A percentile compares a stretch with the other conserved stretches of the same genome.
phyloP scores from a whole-genome alignment of 2,797 vertebrate genomes.

The Chanos chanos region DNA sequence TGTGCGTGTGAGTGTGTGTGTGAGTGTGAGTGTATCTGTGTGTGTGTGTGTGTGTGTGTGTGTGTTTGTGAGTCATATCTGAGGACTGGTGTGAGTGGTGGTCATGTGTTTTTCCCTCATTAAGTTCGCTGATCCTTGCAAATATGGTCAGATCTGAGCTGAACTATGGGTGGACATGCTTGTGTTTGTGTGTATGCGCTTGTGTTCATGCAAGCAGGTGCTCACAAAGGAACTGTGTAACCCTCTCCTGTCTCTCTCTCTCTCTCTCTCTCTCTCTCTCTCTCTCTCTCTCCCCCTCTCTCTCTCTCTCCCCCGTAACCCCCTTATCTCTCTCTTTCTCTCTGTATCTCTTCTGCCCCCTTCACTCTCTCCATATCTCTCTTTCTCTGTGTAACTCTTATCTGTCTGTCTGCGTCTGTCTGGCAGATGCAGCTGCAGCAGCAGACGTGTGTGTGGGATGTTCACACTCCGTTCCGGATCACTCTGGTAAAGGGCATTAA shows the following conservation, averaged over 20 bases:
- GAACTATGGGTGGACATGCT: not conserved
- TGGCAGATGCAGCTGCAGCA: conserved; percentile 59
- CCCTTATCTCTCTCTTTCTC: not conserved
- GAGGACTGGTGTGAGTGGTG: conserved; percentile 50
- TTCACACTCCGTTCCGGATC: conserved; percentile 82
- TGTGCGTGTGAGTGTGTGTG: no score
- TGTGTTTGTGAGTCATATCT: conserved; percentile 59
- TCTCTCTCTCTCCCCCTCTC: conserved; percentile 34
- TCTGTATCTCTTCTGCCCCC: conserved; percentile 32
- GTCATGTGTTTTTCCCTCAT: conserved; percentile 26
- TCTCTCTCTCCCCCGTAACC: not conserved
- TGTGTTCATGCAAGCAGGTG: not conserved
- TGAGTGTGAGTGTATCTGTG: no score
- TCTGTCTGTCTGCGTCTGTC: not conserved
- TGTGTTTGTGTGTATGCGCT: conserved; percentile 14
- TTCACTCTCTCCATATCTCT: not conserved
- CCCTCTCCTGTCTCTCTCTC: conserved; percentile 9
- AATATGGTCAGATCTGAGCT: not conserved
- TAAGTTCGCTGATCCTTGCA: conserved; percentile 1
- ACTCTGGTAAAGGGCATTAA: conserved; percentile 86
- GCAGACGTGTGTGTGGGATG: conserved; percentile 82
- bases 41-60: no score
- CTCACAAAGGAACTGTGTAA: not conserved
- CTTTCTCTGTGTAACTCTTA: conserved; percentile 32
- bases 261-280: conserved; percentile 26